These are phyloP conservation scores for Ceyx melanurus DNA, from an alignment of 2,113 vertebrate species.

Conservation along the genomic window DNA sequence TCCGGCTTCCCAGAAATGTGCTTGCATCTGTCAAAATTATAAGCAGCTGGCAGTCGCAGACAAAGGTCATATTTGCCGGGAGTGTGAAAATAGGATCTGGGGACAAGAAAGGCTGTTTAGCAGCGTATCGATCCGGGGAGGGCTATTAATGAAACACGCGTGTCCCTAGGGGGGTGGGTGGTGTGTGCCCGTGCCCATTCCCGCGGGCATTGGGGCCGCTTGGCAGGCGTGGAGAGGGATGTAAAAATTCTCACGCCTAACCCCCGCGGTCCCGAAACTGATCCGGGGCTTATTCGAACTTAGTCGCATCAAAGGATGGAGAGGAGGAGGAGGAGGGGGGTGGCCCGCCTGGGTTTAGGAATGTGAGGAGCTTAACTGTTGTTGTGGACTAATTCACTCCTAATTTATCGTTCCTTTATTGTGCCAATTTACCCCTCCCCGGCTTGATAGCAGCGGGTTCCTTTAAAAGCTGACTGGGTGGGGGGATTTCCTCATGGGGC, in stretches of 20 bases:
- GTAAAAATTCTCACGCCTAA: not conserved
- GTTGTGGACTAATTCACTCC: not conserved
- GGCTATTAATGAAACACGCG: not conserved
- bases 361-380: not conserved
- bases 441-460: not conserved
- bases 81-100: constrained; percentile 85
- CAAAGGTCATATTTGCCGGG: constrained; percentile 78
- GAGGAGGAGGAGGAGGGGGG: not conserved
- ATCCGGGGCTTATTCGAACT: constrained; percentile 11
- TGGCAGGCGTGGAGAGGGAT: not conserved
- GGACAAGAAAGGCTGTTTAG: constrained; percentile 79
- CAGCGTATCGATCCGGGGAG: constrained; percentile 59
- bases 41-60: constrained; percentile 78
- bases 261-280: not conserved
- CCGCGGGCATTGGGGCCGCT: not conserved
- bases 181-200: not conserved
- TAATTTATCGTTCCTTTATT: not conserved
- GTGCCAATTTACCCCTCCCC: not conserved
- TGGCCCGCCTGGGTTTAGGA: not conserved
- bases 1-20: constrained; percentile 80
- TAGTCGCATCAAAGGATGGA: constrained; percentile 2
- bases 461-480: not conserved
- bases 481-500: not conserved
- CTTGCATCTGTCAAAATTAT: constrained; percentile 78
- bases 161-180: too few relatives aligned